A percentile compares a stretch with the other conserved stretches of the same genome.
Evolutionary conservation across 2,888 invertebrate species (phyloP).

Genomic region (Calameuta idolon): DNA sequence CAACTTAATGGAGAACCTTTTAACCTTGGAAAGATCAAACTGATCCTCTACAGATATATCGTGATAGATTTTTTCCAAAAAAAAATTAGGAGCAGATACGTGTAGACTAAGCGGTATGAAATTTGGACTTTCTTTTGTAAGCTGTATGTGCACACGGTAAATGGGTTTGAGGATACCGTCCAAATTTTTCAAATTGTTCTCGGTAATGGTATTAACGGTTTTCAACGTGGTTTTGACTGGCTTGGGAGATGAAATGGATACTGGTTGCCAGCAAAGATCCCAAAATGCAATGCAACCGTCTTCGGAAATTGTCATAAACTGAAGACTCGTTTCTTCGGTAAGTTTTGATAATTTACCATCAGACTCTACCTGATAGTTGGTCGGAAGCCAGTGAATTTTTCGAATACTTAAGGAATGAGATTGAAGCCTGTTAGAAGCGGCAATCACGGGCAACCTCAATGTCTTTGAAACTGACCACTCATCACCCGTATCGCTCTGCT

Average conservation of each 20-base stretch:
- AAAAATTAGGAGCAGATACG: conserved; percentile 29
- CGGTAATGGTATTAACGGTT: conserved; percentile 20
- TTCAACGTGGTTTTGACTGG: conserved; percentile 21
- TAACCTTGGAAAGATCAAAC: not conserved
- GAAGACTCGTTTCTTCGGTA: conserved; percentile 33
- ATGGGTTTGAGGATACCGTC: conserved; percentile 62
- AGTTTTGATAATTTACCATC: conserved; percentile 44
- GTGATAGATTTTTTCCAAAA: conserved; percentile 10
- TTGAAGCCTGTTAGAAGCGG: conserved; percentile 41
- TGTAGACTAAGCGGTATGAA: conserved; percentile 37
- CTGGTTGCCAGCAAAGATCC: conserved; percentile 57
- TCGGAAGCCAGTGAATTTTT: conserved; percentile 57
- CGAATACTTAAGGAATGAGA: conserved; percentile 52
- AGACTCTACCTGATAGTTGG: conserved; percentile 38
- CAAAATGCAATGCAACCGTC: conserved; percentile 60
- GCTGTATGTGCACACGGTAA: conserved; percentile 31
- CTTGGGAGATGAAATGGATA: conserved; percentile 31
- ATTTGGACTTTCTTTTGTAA: conserved; percentile 19
- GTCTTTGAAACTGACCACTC: not conserved
- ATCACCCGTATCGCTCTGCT: not conserved
- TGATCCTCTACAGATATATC: not conserved
- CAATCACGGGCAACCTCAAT: conserved; percentile 20
- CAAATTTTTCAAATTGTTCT: conserved; percentile 29
- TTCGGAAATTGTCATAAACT: conserved; percentile 57
- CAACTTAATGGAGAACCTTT: not conserved